A percentile compares a stretch with the other conserved stretches of the same genome.
Evolutionary conservation across 2,113 vertebrate genomes (phyloP).

Genomic region (Sinocyclocheilus anophthalmus): DNA sequence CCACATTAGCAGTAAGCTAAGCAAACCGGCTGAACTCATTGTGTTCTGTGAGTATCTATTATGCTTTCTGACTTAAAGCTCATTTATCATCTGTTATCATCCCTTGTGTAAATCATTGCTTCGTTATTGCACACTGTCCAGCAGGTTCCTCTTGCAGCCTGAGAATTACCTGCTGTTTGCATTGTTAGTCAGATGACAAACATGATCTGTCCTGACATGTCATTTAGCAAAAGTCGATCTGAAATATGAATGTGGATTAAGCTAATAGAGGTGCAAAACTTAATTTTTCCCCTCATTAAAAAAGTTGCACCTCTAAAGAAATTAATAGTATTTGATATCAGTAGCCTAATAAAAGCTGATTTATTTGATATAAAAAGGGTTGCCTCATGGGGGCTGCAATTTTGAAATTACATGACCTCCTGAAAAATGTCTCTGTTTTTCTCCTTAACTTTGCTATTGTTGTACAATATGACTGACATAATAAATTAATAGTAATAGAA

Average conservation of each 20-base stretch:
- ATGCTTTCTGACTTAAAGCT: background rate
- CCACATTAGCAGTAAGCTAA: conserved; percentile 63
- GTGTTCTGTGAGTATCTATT: conserved; percentile 76
- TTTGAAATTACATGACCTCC: background rate
- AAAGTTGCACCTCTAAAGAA: background rate
- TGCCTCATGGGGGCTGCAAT: background rate
- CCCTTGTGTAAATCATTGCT: conserved; percentile 28
- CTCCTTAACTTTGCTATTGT: background rate
- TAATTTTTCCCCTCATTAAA: background rate
- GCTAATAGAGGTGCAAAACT: background rate
- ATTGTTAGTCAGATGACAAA: conserved; percentile 36
- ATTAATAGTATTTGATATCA: background rate
- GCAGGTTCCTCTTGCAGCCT: conserved; percentile 38
- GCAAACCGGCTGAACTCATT: conserved; percentile 64
- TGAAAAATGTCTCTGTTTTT: background rate
- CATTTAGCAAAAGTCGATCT: background rate
- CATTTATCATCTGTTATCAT: background rate
- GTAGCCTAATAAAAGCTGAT: background rate
- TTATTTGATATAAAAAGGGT: background rate
- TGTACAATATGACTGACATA: background rate
- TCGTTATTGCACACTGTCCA: background rate
- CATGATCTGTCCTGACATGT: background rate
- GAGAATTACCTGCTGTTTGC: conserved; percentile 65
- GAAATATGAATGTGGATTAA: background rate
- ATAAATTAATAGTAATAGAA: background rate